These are phyloP conservation scores for Zygogramma bicolorata DNA, from an alignment of 2,888 invertebrate species.

Conservation along the genomic window DNA sequence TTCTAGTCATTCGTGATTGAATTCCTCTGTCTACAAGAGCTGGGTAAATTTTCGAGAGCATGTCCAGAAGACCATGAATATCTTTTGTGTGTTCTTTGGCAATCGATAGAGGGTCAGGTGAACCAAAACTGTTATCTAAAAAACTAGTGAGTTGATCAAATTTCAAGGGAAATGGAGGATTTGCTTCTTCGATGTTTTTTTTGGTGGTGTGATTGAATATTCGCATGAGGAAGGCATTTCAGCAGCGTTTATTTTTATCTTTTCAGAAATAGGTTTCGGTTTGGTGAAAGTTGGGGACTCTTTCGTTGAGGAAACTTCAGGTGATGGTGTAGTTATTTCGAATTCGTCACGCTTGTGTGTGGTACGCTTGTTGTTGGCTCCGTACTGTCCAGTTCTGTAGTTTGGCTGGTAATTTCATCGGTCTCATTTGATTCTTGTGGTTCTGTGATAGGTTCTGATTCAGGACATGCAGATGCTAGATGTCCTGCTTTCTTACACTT, in stretches of 20 bases:
- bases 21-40: neutral
- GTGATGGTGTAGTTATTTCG: neutral
- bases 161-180: too few relatives aligned
- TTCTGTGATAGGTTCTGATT: neutral
- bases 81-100: neutral
- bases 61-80: neutral
- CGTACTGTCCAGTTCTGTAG: neutral
- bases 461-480: neutral
- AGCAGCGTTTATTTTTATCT: neutral
- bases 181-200: neutral
- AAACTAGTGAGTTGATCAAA: too few relatives aligned
- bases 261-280: too few relatives aligned
- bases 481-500: neutral
- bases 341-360: neutral
- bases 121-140: too few relatives aligned
- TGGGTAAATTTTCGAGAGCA: neutral
- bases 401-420: neutral
- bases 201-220: neutral
- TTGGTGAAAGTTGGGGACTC: neutral
- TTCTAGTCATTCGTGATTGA: neutral
- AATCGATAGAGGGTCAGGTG: neutral
- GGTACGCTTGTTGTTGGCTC: neutral
- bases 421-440: neutral
- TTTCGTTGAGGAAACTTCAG: too few relatives aligned
- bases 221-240: neutral